phyloP scores from a whole-genome alignment of 2,113 vertebrate species.

The Herpailurus yagouaroundi region DNA sequence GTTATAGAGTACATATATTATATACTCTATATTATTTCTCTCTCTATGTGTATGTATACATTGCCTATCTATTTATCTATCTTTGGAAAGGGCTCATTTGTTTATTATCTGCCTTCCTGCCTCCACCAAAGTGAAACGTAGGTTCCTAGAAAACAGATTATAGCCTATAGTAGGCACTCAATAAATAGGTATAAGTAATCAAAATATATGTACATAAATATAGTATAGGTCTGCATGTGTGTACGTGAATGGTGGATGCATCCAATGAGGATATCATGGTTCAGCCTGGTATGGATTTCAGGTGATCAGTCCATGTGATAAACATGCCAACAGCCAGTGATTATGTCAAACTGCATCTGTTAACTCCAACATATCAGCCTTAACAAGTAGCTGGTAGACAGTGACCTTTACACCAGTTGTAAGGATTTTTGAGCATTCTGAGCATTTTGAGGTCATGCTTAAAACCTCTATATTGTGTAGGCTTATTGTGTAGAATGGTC shows the following conservation, averaged over 20 bases:
- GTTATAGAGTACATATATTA: background rate
- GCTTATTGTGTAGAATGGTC: background rate
- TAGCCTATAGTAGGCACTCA: background rate
- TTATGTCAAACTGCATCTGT: background rate
- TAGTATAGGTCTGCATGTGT: background rate
- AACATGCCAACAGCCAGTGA: background rate
- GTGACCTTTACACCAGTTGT: background rate
- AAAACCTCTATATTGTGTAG: background rate
- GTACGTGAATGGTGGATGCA: background rate
- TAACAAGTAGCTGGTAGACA: background rate
- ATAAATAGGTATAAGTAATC: background rate
- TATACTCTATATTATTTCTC: background rate
- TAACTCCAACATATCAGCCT: background rate
- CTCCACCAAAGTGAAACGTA: background rate
- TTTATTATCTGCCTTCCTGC: background rate
- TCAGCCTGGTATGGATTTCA: background rate
- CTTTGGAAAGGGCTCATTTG: background rate
- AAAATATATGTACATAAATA: background rate
- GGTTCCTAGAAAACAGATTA: background rate
- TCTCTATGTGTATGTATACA: background rate
- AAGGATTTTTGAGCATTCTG: background rate
- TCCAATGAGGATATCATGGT: background rate
- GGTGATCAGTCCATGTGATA: background rate
- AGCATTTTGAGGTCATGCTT: background rate
- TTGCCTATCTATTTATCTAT: background rate